A percentile compares a stretch with the other conserved stretches of the same genome.
phyloP scores from a whole-genome alignment of 2,888 invertebrate genomes.

The Shargacucullia verbasci region DNA sequence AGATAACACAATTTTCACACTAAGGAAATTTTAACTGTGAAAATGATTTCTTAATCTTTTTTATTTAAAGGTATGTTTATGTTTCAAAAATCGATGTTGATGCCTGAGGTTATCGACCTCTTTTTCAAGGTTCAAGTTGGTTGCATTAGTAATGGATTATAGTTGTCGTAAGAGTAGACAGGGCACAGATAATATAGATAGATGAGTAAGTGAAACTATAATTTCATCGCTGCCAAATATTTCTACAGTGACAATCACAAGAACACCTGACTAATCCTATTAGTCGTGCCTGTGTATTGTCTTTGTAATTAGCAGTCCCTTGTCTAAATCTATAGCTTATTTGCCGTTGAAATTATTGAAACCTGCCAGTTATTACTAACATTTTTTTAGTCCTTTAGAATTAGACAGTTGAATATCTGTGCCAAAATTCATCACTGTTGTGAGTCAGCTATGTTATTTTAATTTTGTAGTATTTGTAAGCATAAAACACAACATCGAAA shows the following conservation, averaged over 20 bases:
- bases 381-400: neutral
- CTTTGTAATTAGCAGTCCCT: constrained; percentile 10
- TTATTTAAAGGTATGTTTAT: too few relatives aligned
- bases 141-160: neutral
- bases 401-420: neutral
- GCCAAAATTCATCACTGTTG: neutral
- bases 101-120: neutral
- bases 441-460: too few relatives aligned
- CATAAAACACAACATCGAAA: too few relatives aligned
- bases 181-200: neutral
- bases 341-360: constrained; percentile 1
- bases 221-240: constrained; percentile 40
- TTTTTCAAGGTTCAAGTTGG: neutral
- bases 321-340: constrained; percentile 13
- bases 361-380: neutral
- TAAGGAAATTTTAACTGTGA: neutral
- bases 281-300: constrained; percentile 7
- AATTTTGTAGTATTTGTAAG: too few relatives aligned
- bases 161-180: constrained; percentile 2
- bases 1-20: constrained; percentile 9
- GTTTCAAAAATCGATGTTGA: neutral
- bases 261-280: constrained; percentile 35
- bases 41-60: neutral
- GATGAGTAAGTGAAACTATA: constrained; percentile 11
- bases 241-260: constrained; percentile 28